Base-by-base conservation (phyloP, 1,140 invertebrate species). In the Apis laboriosa region DNA sequence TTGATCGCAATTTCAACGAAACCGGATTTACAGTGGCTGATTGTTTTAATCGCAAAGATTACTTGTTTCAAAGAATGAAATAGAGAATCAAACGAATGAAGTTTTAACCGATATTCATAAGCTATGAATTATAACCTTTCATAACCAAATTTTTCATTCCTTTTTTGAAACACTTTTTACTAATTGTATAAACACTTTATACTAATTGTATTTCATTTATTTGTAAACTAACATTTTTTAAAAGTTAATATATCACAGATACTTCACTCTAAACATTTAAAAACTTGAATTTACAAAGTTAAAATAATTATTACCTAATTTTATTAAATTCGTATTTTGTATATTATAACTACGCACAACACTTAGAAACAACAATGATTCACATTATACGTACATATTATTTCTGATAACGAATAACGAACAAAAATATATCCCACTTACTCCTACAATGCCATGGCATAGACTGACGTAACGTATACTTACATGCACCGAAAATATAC, bases 11-110 rank as follows among this genome's bases (percentile, higher is more conserved):
- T 21, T 58, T 76, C 15, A 12, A 13, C 15, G 56, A 49, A 24
- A 63, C 79, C 51, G 79, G 72, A 76, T 81, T 84, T 58, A 76
- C 78, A 60, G 70, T 76, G 66, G 5, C 56, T 81, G 56, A 21
- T 17, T 76, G 49, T 63, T 51, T 68, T 84, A 75, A 80, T 75
- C 34, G 21, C 0, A 24, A 28, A 24, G 51, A 55, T 49, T 78
- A 24, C 24, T 34, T 19, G 11, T 64, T 24, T 19, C 1, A 12
- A 1, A 1, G 15, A 28, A 49, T 55, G 9, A 43, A 73, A 53
- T 21, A 24, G 21, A 2, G 53, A 19, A 28, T n/a, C 15, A 51
- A 9, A 55, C 13, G 28, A 21, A 68, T 1, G 9, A 49, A n/a
- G 9, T 43, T 66, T 21, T 3, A 13, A 0, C 9, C 1, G 3